These are phyloP conservation scores for Baronia brevicornis DNA, from an alignment of 2,888 invertebrate genomes.

Conservation along the genomic window DNA sequence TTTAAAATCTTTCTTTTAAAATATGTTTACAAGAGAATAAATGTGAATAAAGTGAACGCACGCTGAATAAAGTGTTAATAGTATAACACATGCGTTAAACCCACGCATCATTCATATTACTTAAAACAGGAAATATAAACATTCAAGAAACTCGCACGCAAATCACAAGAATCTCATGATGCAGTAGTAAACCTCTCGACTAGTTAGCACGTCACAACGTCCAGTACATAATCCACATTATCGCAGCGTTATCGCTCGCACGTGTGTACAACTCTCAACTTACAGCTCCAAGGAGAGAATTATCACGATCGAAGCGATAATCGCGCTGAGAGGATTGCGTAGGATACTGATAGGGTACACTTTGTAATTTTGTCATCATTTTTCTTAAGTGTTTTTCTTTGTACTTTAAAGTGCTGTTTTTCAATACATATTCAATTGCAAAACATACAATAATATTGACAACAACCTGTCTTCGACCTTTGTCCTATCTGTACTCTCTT, in stretches of 20 bases:
- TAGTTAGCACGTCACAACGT: constrained; percentile 1
- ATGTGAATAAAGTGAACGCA: too few species aligned
- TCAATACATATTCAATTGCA: too few species aligned
- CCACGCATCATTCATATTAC: not conserved
- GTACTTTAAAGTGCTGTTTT: too few species aligned
- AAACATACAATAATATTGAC: too few species aligned
- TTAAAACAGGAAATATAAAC: not conserved
- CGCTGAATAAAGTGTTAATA: too few species aligned
- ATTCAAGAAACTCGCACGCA: constrained; percentile 5
- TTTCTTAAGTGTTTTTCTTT: constrained; percentile 3
- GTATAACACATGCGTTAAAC: not conserved
- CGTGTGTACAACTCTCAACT: constrained; percentile 10
- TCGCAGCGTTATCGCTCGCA: constrained; percentile 9
- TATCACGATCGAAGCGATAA: constrained; percentile 12
- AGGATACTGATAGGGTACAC: not conserved
- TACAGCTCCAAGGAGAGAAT: constrained; percentile 8
- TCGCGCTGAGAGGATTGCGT: not conserved
- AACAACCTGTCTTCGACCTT: too few species aligned
- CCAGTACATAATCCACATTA: constrained; percentile 5
- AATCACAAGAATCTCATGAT: constrained; percentile 4
- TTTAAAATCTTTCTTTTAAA: too few species aligned
- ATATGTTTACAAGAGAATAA: too few species aligned
- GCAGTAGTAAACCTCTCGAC: not conserved
- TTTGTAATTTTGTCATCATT: constrained; percentile 1
- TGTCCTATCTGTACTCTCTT: too few species aligned